phyloP scores from a whole-genome alignment of 2,888 invertebrate genomes.

The Caenorhabditis becei region DNA sequence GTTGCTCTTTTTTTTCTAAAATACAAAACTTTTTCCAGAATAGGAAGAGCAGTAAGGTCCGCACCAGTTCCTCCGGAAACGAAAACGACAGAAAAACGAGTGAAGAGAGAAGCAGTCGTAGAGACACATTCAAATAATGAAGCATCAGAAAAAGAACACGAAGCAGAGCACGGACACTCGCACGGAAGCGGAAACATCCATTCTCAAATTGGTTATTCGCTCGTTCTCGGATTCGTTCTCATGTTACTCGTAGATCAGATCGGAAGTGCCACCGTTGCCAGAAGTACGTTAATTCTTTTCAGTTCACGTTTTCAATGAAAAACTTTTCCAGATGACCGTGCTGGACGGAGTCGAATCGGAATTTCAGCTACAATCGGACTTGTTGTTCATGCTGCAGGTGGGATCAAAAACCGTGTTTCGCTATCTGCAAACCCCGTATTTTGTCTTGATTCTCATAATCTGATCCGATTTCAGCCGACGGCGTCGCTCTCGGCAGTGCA shows the following conservation, averaged over 20 bases:
- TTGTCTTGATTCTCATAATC: background rate
- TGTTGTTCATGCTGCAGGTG: slow-evolving; percentile 96
- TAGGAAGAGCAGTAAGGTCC: slow-evolving; percentile 48
- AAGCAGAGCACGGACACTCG: slow-evolving; percentile 34
- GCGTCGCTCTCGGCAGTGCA: slow-evolving; percentile 97
- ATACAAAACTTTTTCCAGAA: slow-evolving; percentile 33
- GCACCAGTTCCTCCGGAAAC: background rate
- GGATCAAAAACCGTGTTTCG: slow-evolving; percentile 68
- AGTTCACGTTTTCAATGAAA: background rate
- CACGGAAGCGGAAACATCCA: slow-evolving; percentile 58
- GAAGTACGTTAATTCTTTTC: slow-evolving; percentile 56
- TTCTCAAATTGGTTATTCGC: slow-evolving; percentile 89
- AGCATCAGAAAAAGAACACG: slow-evolving; percentile 14
- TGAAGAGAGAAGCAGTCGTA: slow-evolving; percentile 33
- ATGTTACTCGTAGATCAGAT: slow-evolving; percentile 96
- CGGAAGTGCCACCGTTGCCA: slow-evolving; percentile 71
- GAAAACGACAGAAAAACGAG: slow-evolving; percentile 2
- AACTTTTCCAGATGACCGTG: slow-evolving; percentile 64
- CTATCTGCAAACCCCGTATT: too few species aligned
- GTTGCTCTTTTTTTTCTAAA: background rate
- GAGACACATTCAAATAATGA: slow-evolving; percentile 55
- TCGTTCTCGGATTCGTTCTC: slow-evolving; percentile 96
- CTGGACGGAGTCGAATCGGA: slow-evolving; percentile 81
- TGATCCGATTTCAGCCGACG: slow-evolving; percentile 87
- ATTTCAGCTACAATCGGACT: slow-evolving; percentile 96